Conservation (phyloP, 2,797 vertebrate species). For the Lagorchestes hirsutus region DNA sequence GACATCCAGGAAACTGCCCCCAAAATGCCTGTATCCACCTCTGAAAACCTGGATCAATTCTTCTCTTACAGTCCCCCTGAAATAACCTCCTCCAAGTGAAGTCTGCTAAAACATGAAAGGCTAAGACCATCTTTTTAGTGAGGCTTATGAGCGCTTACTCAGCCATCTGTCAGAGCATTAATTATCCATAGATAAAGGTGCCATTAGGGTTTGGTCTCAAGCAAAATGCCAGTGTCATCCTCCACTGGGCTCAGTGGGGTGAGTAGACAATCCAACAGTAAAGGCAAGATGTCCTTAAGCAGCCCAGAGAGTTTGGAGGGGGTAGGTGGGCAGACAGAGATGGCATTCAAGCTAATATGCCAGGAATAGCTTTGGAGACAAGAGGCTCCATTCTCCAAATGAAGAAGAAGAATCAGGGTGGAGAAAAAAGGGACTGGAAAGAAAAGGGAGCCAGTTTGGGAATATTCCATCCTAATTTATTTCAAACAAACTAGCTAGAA, state of each 20-base stretch:
- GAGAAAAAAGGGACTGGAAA: accelerated
- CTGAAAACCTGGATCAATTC: constrained; percentile 64
- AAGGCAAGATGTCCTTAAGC: accelerated
- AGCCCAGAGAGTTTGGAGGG: not conserved
- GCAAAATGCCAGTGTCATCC: constrained; percentile 81
- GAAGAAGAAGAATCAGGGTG: not conserved
- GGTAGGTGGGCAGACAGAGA: not conserved
- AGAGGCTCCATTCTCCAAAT: not conserved
- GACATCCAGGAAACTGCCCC: constrained; percentile 3
- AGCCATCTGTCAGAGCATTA: constrained; percentile 82
- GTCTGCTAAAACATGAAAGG: constrained; percentile 73
- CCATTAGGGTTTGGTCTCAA: constrained; percentile 72
- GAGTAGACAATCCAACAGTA: constrained; percentile 35
- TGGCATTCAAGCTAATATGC: not conserved
- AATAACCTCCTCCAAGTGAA: constrained; percentile 67
- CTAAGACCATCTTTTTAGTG: constrained; percentile 72
- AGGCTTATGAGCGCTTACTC: constrained; percentile 84
- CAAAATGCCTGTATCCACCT: constrained; percentile 48
- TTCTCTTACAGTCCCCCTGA: constrained; percentile 11
- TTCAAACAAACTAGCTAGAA: not conserved
- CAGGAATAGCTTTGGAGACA: not conserved
- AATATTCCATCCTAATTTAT: not conserved
- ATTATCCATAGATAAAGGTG: constrained; percentile 82
- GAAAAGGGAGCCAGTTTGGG: accelerated
- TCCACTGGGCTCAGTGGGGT: constrained; percentile 73